Conservation (phyloP, 2,888 invertebrate genomes). For the Dioctria linearis region DNA sequence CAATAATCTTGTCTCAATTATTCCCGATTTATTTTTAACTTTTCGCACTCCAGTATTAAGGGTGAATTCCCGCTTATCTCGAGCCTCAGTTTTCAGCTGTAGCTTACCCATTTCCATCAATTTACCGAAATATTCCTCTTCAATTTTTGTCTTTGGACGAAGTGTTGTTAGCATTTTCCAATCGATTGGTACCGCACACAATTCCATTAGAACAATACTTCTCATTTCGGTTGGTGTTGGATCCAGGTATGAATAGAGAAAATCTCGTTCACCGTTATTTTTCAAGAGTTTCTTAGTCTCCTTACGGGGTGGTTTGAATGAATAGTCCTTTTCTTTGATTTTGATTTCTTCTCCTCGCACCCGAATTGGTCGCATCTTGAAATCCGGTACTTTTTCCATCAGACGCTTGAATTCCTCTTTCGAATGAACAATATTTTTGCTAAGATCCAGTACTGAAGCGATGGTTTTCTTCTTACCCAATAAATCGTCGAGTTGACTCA, state of each 20-base stretch:
- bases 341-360: conserved; percentile 84
- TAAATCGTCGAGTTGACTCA: conserved; percentile 85
- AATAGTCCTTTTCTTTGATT: conserved; percentile 81
- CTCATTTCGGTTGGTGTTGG: conserved; percentile 89
- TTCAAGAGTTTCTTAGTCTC: conserved; percentile 75
- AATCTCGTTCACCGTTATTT: conserved; percentile 67
- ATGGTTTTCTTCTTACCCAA: conserved; percentile 89
- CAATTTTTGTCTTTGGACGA: conserved; percentile 85
- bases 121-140: conserved; percentile 91
- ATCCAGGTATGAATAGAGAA: conserved; percentile 74
- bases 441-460: conserved; percentile 87
- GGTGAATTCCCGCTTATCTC: conserved; percentile 79
- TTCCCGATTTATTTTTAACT: conserved; percentile 87
- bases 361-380: conserved; percentile 90
- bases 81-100: conserved; percentile 80
- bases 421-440: conserved; percentile 82
- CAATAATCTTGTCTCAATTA: conserved; percentile 82
- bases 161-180: conserved; percentile 95
- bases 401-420: conserved; percentile 87
- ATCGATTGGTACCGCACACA: conserved; percentile 89
- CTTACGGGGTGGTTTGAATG: conserved; percentile 82
- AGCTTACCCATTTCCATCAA: conserved; percentile 87
- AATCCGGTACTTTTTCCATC: conserved; percentile 90
- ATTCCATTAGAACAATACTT: conserved; percentile 73
- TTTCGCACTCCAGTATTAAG: conserved; percentile 80